These are phyloP conservation scores for Acromyrmex heyeri DNA, from an alignment of 1,140 invertebrate genomes.

Conservation along the genomic window DNA sequence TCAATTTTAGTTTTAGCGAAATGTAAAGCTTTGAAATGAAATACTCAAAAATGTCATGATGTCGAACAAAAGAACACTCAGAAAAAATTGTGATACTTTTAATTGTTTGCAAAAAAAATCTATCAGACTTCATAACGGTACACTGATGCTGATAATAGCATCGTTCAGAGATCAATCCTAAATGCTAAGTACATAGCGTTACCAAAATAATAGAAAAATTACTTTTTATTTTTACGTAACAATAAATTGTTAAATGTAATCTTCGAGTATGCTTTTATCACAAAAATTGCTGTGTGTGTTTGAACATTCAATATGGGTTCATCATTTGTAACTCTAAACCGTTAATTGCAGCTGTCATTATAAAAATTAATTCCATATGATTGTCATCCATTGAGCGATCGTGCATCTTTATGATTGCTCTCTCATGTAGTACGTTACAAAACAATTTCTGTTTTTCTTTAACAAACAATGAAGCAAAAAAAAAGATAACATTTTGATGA, in stretches of 20 bases:
- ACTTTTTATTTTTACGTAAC: not conserved
- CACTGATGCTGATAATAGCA: conserved; percentile 9
- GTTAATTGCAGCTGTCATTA: not conserved
- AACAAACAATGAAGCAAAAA: not conserved
- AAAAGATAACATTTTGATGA: not conserved
- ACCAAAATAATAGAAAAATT: conserved; percentile 3
- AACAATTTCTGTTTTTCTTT: not conserved
- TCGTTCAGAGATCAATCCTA: not conserved
- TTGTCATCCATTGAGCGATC: not conserved
- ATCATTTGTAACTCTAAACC: not conserved
- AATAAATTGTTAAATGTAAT: not conserved
- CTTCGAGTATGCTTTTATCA: not conserved
- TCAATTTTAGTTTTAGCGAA: conserved; percentile 19
- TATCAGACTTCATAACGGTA: conserved; percentile 20
- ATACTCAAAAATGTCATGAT: not conserved
- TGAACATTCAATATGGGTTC: not conserved
- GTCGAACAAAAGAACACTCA: conserved; percentile 3
- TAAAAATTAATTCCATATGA: not conserved
- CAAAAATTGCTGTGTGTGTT: not conserved
- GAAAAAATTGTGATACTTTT: conserved; percentile 36
- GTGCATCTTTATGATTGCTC: not conserved
- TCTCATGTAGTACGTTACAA: not conserved
- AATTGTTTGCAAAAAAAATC: conserved; percentile 2
- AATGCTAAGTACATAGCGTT: conserved; percentile 29
- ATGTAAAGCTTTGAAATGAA: conserved; percentile 42